Base-by-base conservation (phyloP, 2,797 vertebrate genomes). In the Ceyx erithaca region DNA sequence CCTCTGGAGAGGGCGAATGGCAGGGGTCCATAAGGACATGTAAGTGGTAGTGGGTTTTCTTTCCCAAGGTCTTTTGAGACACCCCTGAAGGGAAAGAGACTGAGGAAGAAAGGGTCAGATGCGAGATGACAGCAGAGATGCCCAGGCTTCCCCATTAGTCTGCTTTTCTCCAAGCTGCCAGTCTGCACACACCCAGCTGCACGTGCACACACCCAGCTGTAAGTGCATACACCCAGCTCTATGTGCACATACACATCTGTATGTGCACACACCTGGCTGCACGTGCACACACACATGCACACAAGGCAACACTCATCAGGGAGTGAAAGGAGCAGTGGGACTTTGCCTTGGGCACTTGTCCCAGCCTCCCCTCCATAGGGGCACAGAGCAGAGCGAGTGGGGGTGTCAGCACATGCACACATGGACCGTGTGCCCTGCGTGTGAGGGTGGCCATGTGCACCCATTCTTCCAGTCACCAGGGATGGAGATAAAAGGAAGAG, bases 51-150 rank as follows among this genome's bases (percentile, higher is more conserved):
- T 45, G 11, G 7, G 37, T 90, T 84, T 90, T 49, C 33, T 68
- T 83, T 76, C 37, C 57, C 45, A 41, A 40, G 37, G 35, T 14
- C 10, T 83, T 86, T 72, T 52, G 37, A 76, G n/a, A 85, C 48
- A 70, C 16, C 26, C 55, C 52, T 73, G 18, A 26, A 52, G 40
- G 22, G 40, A 85, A 33, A n/a, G 9, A 81, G 64, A 41, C 0
- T 33, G 15, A 2, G 14, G 77, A 94, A 92, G 73, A 91, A 94
- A 93, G 66, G 17, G 31, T 40, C 54, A 64, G 62, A 90, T 41
- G 37, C 58, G 75, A n/a, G 40, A 70, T 80, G 45, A 45, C 17
- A 69, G 77, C 28, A 68, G 10, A 71, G 52, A 85, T 75, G 43
- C 28, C n/a, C 8, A 9, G 12, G 19, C 20, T 69, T 62, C 58